A percentile compares a stretch with the other conserved stretches of the same genome.
phyloP scores from a whole-genome alignment of 1,140 invertebrate species.

The Drosophila sp. region DNA sequence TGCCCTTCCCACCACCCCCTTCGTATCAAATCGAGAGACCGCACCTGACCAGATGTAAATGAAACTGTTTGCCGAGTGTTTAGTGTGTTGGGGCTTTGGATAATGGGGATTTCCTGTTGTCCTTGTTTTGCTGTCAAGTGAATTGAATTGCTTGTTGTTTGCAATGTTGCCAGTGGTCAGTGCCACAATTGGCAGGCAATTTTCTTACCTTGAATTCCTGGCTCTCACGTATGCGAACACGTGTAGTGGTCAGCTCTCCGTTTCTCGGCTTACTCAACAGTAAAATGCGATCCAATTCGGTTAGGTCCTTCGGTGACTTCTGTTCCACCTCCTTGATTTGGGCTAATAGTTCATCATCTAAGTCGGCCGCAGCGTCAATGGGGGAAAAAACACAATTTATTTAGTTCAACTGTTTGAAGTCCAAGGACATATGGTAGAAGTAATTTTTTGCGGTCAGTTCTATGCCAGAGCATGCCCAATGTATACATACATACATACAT shows the following conservation, averaged over 20 bases:
- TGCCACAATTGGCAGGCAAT: neutral
- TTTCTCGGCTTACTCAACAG: conserved; percentile 94
- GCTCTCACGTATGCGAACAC: conserved; percentile 97
- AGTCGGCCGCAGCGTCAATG: conserved; percentile 4
- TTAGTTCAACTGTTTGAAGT: neutral
- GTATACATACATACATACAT: conserved; percentile 24
- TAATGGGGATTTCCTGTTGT: conserved; percentile 21
- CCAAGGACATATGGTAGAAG: neutral
- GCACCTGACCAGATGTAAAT: conserved; percentile 21
- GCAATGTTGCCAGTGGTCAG: conserved; percentile 17
- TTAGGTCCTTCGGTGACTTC: conserved; percentile 86
- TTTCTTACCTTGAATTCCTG: conserved; percentile 97
- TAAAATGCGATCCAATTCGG: conserved; percentile 94
- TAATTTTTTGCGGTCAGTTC: conserved; percentile 40
- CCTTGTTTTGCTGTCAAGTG: conserved; percentile 29
- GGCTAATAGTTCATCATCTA: conserved; percentile 79
- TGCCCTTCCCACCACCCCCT: too few species aligned
- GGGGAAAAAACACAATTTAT: conserved; percentile 22
- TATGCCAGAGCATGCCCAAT: conserved; percentile 38
- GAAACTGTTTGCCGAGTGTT: conserved; percentile 15
- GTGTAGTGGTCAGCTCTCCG: conserved; percentile 92
- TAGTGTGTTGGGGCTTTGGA: conserved; percentile 9
- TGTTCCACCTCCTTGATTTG: conserved; percentile 85
- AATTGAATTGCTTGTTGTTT: conserved; percentile 44
- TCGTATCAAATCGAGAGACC: neutral